phyloP scores from a whole-genome alignment of 2,797 vertebrate species.

The Thripadectes ignobilis region DNA sequence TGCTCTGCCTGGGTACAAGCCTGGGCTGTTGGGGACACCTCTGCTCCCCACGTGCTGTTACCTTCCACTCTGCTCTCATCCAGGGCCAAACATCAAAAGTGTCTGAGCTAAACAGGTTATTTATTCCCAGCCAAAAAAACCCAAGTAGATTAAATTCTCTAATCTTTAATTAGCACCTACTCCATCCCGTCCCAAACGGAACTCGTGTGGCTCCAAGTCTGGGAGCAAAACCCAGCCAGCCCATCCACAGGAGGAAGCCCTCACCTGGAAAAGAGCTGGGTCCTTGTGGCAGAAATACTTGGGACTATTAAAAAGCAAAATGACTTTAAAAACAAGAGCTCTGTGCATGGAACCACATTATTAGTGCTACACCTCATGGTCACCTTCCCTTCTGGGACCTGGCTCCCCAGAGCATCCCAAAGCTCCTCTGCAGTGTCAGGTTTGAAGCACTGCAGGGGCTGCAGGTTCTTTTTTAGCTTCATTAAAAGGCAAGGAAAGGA shows the following conservation, averaged over 20 bases:
- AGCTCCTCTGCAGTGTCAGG: accelerated
- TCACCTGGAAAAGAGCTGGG: background rate
- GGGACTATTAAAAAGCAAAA: background rate
- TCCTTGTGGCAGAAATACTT: background rate
- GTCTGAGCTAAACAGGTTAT: background rate
- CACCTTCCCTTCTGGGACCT: background rate
- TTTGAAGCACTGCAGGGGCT: background rate
- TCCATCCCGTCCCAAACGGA: background rate
- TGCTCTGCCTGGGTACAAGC: background rate
- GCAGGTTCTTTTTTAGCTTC: background rate
- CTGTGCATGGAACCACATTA: background rate
- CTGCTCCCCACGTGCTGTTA: background rate
- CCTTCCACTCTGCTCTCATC: background rate
- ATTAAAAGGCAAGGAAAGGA: background rate
- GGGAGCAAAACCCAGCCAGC: background rate
- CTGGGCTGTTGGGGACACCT: accelerated
- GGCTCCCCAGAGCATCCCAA: accelerated
- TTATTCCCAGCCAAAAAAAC: background rate
- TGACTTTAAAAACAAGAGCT: background rate
- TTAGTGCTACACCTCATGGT: accelerated
- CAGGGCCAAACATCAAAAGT: background rate
- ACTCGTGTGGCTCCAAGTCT: accelerated
- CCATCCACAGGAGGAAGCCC: background rate
- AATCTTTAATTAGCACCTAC: background rate
- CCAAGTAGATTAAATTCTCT: background rate